phyloP scores from a whole-genome alignment of 1,140 invertebrate genomes.

The Agrypnia vestita region DNA sequence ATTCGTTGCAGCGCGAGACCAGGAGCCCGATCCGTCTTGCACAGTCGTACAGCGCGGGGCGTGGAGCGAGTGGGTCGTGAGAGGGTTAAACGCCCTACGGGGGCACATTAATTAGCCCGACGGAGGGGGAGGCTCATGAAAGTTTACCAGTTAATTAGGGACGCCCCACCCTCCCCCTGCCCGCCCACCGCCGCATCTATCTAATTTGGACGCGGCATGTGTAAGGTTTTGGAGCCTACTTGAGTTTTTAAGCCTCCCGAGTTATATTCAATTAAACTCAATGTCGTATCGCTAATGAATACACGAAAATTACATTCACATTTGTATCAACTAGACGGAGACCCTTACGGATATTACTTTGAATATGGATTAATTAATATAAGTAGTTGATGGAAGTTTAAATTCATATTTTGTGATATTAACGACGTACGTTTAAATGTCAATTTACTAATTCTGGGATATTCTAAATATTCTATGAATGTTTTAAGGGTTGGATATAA shows the following conservation, averaged over 20 bases:
- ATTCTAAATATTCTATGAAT: too few species aligned
- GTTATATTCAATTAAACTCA: constrained; percentile 59
- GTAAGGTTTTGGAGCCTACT: constrained; percentile 58
- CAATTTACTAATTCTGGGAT: constrained; percentile 31
- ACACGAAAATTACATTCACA: constrained; percentile 49
- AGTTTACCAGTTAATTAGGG: constrained; percentile 74
- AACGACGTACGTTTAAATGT: constrained; percentile 27
- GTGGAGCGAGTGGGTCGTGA: constrained; percentile 63
- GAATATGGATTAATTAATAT: constrained; percentile 42
- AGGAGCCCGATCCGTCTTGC: neutral
- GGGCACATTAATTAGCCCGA: constrained; percentile 70
- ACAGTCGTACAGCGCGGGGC: constrained; percentile 29
- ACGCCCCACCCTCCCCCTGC: constrained; percentile 60
- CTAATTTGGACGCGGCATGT: constrained; percentile 61
- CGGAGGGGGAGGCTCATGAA: constrained; percentile 66
- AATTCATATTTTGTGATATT: constrained; percentile 41
- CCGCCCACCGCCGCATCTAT: constrained; percentile 42
- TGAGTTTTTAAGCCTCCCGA: constrained; percentile 60
- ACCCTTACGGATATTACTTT: constrained; percentile 44
- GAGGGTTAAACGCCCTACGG: constrained; percentile 64
- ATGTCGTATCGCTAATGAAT: constrained; percentile 52
- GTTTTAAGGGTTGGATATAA: too few species aligned
- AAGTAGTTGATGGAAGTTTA: constrained; percentile 38
- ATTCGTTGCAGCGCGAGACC: neutral
- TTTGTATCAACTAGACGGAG: constrained; percentile 46